These are phyloP conservation scores for Phalanger gymnotis DNA, from an alignment of 2,797 vertebrate genomes.

Conservation along the genomic window DNA sequence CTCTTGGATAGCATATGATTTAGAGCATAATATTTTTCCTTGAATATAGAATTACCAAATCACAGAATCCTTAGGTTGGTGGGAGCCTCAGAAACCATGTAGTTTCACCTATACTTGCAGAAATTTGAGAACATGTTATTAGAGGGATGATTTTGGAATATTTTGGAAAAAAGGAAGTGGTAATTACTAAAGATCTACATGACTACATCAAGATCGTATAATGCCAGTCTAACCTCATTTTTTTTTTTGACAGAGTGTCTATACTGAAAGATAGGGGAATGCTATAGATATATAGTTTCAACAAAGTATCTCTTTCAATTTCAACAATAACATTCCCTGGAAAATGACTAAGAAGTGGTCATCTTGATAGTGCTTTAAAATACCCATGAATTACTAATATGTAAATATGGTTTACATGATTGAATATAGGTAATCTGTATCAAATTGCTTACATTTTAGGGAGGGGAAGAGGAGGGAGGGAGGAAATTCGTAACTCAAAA, in stretches of 20 bases:
- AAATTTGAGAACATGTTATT: not conserved
- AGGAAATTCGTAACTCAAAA: not conserved
- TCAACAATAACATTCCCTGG: not conserved
- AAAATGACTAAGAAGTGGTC: not conserved
- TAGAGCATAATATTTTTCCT: not conserved
- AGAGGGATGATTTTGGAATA: not conserved
- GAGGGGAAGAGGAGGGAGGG: too few species aligned
- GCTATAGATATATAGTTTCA: not conserved
- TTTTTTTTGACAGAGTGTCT: not conserved
- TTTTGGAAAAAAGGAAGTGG: not conserved
- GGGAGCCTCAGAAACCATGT: not conserved
- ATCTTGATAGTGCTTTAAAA: not conserved
- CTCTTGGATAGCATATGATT: not conserved
- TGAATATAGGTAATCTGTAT: not conserved
- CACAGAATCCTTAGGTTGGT: not conserved
- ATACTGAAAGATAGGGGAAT: not conserved
- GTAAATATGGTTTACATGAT: not conserved
- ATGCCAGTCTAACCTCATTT: not conserved
- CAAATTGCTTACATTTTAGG: not conserved
- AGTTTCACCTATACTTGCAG: not conserved
- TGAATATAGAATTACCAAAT: not conserved
- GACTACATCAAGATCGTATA: not conserved
- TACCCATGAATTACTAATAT: not conserved
- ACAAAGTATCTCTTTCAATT: not conserved
- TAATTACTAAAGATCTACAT: not conserved